Evolutionary conservation across 1,140 invertebrate species (phyloP).

Genomic region (Panulirus ornatus): DNA sequence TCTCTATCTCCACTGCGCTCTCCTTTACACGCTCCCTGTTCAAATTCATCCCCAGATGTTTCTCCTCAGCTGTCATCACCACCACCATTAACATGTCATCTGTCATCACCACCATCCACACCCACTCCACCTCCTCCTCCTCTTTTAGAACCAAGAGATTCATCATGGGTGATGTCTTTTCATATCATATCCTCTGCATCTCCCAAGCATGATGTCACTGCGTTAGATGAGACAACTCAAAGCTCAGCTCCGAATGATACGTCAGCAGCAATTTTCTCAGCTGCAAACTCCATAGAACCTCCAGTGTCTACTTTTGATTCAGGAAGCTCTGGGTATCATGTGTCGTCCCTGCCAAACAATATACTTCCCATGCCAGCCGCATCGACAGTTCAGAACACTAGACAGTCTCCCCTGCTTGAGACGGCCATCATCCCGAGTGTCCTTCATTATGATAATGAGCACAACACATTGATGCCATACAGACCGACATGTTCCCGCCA

Average conservation of each 20-base stretch:
- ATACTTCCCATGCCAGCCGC: not conserved
- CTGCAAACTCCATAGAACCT: not conserved
- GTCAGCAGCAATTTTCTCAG: not conserved
- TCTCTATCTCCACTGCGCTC: not conserved
- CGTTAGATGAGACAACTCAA: not conserved
- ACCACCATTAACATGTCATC: not conserved
- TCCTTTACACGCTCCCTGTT: not conserved
- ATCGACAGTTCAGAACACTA: not conserved
- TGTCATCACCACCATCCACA: not conserved
- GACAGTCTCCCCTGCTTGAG: not conserved
- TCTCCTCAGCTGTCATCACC: not conserved
- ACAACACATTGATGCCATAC: not conserved
- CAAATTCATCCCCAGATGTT: not conserved
- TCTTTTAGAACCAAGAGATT: not conserved
- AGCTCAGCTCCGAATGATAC: not conserved
- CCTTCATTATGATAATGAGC: not conserved
- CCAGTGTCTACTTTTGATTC: not conserved
- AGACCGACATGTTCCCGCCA: not conserved
- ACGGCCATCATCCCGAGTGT: not conserved
- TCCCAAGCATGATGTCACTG: not conserved
- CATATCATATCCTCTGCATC: not conserved
- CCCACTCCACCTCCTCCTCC: not conserved
- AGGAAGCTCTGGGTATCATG: not conserved
- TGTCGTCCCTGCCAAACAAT: not conserved
- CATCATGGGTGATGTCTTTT: not conserved